Evolutionary conservation across 2,888 invertebrate species (phyloP), one percentile per base, ranked within the genome.

Genomic region (Epinotia demarniana): DNA sequence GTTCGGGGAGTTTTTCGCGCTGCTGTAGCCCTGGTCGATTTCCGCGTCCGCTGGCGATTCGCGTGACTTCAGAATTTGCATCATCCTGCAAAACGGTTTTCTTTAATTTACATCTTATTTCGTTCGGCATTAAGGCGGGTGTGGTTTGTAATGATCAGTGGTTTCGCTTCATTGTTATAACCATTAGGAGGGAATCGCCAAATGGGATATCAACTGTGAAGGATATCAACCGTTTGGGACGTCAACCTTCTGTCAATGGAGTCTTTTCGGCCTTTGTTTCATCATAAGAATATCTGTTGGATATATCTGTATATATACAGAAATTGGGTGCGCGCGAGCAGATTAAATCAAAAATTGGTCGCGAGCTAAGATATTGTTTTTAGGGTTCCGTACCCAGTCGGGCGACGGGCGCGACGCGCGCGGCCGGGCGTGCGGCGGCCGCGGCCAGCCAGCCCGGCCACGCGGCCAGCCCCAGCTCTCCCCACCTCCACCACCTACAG

Each of bases 131-230:
- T n/a, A 6, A 3, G 13, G 19, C 11, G 49, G 49, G 55, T 60
- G 9, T 13, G 4, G n/a, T 2, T 18, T 60, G 3, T 8, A 11
- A 2, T 11, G 0, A 67, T 88, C 88, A 89, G 89, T 55, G 57
- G 72, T 61, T 80, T 91, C 93, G 92, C 93, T 93, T 92, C 92
- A 78, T 84, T 89, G 80, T 79, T 87, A 87, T 88, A 93, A 92
- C 89, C 92, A 93, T 76, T 53, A 49, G 46, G 39, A 60, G 57
- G 72, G 79, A 79, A 79, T 71, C 71, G 11, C 66, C 64, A 75
- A n/a, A 61, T 33, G 85, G 87, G 86, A 87, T 77, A 75, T 87
- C 86, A 8, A 86, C 87, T 84, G 18, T 19, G 33, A 77, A 66
- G 90, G 90, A 92, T 76, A 86, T 93, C 93, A 74, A 93, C 92